phyloP scores from a whole-genome alignment of 2,888 invertebrate genomes.

The Pocota personata region DNA sequence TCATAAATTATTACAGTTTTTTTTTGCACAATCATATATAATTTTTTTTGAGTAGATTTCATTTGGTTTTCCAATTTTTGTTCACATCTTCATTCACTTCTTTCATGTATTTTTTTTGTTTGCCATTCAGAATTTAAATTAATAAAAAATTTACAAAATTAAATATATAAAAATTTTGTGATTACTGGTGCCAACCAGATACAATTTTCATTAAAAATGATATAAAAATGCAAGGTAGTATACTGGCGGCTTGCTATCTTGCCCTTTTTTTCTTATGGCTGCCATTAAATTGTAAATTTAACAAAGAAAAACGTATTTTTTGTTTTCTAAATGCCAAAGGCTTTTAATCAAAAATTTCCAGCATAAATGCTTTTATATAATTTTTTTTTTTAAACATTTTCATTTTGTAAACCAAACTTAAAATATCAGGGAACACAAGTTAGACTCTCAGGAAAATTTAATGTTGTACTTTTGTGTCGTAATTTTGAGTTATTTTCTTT shows the following conservation, averaged over 20 bases:
- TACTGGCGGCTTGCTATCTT: slow-evolving; percentile 48
- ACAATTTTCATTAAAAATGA: slow-evolving; percentile 71
- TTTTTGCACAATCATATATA: slow-evolving; percentile 11
- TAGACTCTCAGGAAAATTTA: slow-evolving; percentile 65
- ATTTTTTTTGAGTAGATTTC: neutral
- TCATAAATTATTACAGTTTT: neutral
- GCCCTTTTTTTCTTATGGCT: slow-evolving; percentile 53
- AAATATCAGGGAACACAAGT: slow-evolving; percentile 64
- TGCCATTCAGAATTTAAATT: slow-evolving; percentile 20
- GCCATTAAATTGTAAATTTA: slow-evolving; percentile 60
- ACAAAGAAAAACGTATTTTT: neutral
- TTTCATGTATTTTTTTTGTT: neutral
- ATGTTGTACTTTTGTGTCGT: slow-evolving; percentile 42
- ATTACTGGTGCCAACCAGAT: slow-evolving; percentile 78
- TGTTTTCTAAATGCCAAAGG: slow-evolving; percentile 62
- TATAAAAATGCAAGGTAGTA: slow-evolving; percentile 65
- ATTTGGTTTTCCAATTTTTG: slow-evolving; percentile 1
- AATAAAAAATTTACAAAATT: slow-evolving; percentile 17
- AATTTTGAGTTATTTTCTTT: slow-evolving; percentile 5
- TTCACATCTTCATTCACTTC: slow-evolving; percentile 7
- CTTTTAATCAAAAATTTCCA: slow-evolving; percentile 45
- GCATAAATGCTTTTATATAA: slow-evolving; percentile 46
- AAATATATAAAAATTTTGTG: slow-evolving; percentile 76
- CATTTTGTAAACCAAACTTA: neutral
- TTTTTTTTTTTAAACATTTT: slow-evolving; percentile 12